Base-by-base conservation (phyloP, 2,888 invertebrate species). In the Acleris laterana region DNA sequence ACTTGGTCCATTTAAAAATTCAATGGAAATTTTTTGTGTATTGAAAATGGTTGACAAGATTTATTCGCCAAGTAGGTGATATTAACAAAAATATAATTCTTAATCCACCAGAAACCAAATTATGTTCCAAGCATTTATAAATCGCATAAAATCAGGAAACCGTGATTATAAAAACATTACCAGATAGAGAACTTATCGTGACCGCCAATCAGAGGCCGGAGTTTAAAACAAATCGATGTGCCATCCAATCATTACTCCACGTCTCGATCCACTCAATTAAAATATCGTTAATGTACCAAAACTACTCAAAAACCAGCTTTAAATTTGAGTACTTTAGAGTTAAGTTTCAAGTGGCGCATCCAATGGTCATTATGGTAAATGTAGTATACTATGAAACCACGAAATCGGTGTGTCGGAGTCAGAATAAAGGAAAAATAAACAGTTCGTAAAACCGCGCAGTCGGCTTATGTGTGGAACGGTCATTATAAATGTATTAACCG, bases 211-310 rank as follows among this genome's bases (percentile, higher is more conserved):
- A 92, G 83, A 89, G 88, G 89, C 87, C 88, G 90, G 92, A 92
- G 92, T 87, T 91, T 87, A 78, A 90, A 92, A 93, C 91, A 92
- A 93, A 93, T 93, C 92, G 91, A 89, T 88, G 90, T 90, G 87
- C 88, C 92, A 87, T 92, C 92, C 92, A 93, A 93, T 92, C 92
- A 93, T 93, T 93, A 93, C 87, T 93, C 91, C 76, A 90, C 85
- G 93, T 93, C 93, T 89, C 88, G 89, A 88, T 90, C 89, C 85
- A 91, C 91, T 92, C 92, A 92, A 93, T 93, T 93, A 93, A 93
- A 93, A 93, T 92, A 92, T 93, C 93, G 91, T 93, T 92, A 93
- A 92, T 89, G 86, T 72, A 73, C 71, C 69, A 74, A 74, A 80
- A 79, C 73, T 78, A 75, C 77, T 77, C 79, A 74, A 90, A 88